A percentile compares a stretch with the other conserved stretches of the same genome.
phyloP scores from a whole-genome alignment of 1,140 invertebrate genomes.

The Trichonephila inaurata region DNA sequence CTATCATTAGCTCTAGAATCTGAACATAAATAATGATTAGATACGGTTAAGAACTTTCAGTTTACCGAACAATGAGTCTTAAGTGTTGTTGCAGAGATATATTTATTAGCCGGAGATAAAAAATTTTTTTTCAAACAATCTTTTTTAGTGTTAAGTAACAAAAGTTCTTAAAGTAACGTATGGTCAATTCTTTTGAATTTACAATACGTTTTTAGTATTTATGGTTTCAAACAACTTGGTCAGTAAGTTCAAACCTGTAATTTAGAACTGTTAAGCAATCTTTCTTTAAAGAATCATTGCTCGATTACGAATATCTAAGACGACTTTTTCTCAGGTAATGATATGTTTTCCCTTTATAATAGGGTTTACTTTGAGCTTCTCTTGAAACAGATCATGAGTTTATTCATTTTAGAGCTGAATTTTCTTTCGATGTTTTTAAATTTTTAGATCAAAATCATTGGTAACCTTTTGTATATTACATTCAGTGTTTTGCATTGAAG shows the following conservation, averaged over 20 bases:
- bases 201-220: not conserved
- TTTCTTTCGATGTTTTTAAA: not conserved
- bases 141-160: not conserved
- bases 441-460: not conserved
- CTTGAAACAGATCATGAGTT: not conserved
- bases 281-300: not conserved
- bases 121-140: not conserved
- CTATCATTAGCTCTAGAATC: not conserved
- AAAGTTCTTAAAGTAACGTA: not conserved
- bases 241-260: constrained; percentile 26
- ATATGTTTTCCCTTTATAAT: constrained; percentile 5
- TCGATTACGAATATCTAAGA: not conserved
- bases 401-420: not conserved
- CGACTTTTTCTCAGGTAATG: constrained; percentile 1
- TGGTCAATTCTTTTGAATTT: not conserved
- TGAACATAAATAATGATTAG: not conserved
- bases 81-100: not conserved
- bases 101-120: not conserved
- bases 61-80: not conserved
- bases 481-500: not conserved
- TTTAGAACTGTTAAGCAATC: constrained; percentile 33
- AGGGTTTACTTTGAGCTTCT: not conserved
- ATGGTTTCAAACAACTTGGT: not conserved
- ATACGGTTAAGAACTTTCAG: not conserved
- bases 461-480: not conserved